Conservation (phyloP, 2,888 invertebrate genomes). For the Hipparchia semele region DNA sequence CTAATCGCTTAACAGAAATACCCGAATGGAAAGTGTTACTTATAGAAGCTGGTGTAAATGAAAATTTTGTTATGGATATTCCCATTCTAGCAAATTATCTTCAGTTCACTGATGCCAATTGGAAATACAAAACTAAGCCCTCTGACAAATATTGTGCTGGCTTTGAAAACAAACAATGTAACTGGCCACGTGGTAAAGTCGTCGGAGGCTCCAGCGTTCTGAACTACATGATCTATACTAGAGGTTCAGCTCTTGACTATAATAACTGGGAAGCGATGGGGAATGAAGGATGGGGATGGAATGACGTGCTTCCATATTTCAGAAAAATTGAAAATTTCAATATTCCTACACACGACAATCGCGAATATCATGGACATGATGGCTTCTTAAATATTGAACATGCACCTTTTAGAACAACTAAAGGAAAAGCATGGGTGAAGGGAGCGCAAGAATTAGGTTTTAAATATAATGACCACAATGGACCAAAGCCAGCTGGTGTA, state of each 20-base stretch:
- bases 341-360: conserved; percentile 80
- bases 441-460: conserved; percentile 85
- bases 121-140: conserved; percentile 92
- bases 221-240: conserved; percentile 91
- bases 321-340: conserved; percentile 89
- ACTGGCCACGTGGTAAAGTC: conserved; percentile 92
- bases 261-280: conserved; percentile 89
- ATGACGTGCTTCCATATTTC: conserved; percentile 89
- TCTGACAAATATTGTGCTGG: conserved; percentile 88
- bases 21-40: conserved; percentile 86
- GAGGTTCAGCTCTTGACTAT: conserved; percentile 88
- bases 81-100: conserved; percentile 88
- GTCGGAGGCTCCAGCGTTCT: conserved; percentile 92
- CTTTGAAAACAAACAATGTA: conserved; percentile 88
- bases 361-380: conserved; percentile 77
- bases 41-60: conserved; percentile 88
- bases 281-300: conserved; percentile 89
- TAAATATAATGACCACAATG: conserved; percentile 84
- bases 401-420: conserved; percentile 75
- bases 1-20: conserved; percentile 88
- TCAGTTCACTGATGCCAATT: conserved; percentile 88
- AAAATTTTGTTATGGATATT: conserved; percentile 89
- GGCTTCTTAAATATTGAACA: conserved; percentile 84
- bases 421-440: conserved; percentile 83
- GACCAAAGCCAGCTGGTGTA: conserved; percentile 84